A percentile compares a stretch with the other conserved stretches of the same genome.
Conservation (phyloP, 1,140 invertebrate genomes). For the Drosophila yakuba region DNA sequence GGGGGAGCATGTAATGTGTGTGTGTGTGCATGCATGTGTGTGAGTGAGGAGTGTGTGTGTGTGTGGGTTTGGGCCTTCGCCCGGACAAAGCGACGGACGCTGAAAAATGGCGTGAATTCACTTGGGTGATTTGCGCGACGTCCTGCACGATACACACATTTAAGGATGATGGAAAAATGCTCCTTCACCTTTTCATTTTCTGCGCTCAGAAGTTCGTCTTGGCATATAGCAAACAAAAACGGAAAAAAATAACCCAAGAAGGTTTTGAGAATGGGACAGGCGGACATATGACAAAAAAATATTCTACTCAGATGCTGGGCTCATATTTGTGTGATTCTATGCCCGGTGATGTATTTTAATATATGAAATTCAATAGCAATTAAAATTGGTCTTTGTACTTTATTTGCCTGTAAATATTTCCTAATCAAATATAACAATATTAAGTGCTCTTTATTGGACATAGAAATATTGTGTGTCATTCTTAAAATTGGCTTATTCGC, state of each 20-base stretch:
- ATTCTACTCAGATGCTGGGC: background rate
- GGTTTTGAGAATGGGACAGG: background rate
- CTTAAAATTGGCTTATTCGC: background rate
- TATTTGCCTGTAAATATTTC: background rate
- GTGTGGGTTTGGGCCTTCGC: slow-evolving; percentile 55
- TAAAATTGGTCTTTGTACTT: background rate
- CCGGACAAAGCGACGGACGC: slow-evolving; percentile 67
- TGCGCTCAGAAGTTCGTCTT: slow-evolving; percentile 38
- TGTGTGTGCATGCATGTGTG: slow-evolving; percentile 9
- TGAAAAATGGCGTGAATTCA: slow-evolving; percentile 84
- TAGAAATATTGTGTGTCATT: no score
- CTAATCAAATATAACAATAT: background rate
- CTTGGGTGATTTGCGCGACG: slow-evolving; percentile 78
- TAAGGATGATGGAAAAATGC: slow-evolving; percentile 54
- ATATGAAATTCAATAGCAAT: background rate
- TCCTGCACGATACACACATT: slow-evolving; percentile 64
- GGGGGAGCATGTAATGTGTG: slow-evolving; percentile 8
- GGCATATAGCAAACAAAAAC: slow-evolving; percentile 29
- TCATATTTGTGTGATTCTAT: slow-evolving; percentile 2
- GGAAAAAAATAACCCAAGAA: slow-evolving; percentile 2
- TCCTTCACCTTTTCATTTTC: slow-evolving; percentile 49
- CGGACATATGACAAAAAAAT: slow-evolving; percentile 25
- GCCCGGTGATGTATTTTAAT: background rate
- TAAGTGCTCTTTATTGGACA: no score
- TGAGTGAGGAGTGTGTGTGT: slow-evolving; percentile 19